Percentiles rank a stretch among this genome's conserved stretches.
Conservation (phyloP, 2,888 invertebrate genomes). For the Corbicula japonica region DNA sequence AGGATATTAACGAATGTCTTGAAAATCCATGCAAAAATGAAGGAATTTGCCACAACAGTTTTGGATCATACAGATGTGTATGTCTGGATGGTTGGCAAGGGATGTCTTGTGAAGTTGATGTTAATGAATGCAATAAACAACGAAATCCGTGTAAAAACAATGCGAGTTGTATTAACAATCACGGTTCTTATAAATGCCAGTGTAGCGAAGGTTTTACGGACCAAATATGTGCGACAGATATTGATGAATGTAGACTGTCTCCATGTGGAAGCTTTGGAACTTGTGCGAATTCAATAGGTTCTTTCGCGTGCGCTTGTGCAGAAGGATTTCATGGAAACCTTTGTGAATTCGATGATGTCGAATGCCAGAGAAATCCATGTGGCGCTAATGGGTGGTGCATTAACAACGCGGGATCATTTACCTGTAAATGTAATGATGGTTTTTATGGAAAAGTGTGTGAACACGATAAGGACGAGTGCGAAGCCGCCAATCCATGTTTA, state of each 20-base stretch:
- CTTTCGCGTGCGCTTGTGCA: slow-evolving; percentile 3
- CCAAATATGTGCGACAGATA: slow-evolving; percentile 7
- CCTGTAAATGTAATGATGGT: neutral
- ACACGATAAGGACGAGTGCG: neutral
- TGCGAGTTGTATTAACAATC: neutral
- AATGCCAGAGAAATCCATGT: slow-evolving; percentile 8
- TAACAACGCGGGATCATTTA: neutral
- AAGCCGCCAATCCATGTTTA: neutral
- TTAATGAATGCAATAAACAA: slow-evolving; percentile 25
- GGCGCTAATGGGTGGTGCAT: slow-evolving; percentile 18
- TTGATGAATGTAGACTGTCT: slow-evolving; percentile 10
- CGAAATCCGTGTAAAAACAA: neutral
- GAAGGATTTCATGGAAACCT: neutral
- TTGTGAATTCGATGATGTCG: neutral
- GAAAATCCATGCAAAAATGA: slow-evolving; percentile 18
- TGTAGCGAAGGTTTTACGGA: slow-evolving; percentile 30
- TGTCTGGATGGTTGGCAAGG: slow-evolving; percentile 11
- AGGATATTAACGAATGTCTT: slow-evolving; percentile 21
- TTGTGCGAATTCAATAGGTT: slow-evolving; percentile 17
- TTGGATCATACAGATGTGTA: neutral
- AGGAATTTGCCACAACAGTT: neutral
- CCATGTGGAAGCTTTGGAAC: slow-evolving; percentile 1
- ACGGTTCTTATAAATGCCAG: no score
- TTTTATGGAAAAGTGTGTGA: neutral
- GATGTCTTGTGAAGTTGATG: slow-evolving; percentile 6